Conservation (phyloP, 2,797 vertebrate genomes). For the Sebastes cheni region DNA sequence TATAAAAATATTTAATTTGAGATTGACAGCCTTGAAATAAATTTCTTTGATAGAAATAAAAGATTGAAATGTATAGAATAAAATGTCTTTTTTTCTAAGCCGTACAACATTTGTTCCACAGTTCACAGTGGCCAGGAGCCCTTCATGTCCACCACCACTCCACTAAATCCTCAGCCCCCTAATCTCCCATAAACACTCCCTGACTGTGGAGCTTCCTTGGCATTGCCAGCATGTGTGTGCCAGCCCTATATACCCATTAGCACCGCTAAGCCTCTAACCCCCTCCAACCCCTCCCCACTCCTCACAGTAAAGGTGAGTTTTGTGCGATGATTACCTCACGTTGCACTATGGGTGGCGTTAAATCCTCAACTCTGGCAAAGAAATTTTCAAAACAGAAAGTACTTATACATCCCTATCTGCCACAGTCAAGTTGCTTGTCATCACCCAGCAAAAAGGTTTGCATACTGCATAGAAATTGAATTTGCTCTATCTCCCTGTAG, state of each 20-base stretch:
- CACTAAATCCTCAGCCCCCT: constrained; percentile 63
- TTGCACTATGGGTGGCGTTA: constrained; percentile 35
- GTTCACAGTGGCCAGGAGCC: constrained; percentile 39
- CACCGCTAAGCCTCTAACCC: constrained; percentile 39
- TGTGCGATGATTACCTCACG: constrained; percentile 48
- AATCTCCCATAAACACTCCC: constrained; percentile 71
- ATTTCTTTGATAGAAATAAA: not conserved
- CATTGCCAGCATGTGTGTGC: constrained; percentile 48
- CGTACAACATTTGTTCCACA: constrained; percentile 21
- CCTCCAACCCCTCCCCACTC: not conserved
- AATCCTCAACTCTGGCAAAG: constrained; percentile 46
- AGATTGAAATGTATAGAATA: not conserved
- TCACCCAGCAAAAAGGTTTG: constrained; percentile 11
- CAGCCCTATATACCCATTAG: constrained; percentile 59
- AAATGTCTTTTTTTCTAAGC: not conserved
- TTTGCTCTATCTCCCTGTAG: constrained; percentile 4
- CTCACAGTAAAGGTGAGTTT: constrained; percentile 58
- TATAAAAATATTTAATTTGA: no score
- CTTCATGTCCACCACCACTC: constrained; percentile 58
- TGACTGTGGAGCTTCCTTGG: constrained; percentile 53
- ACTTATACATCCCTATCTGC: constrained; percentile 24
- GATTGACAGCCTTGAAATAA: no score
- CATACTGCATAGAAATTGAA: constrained; percentile 20
- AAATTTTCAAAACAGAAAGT: constrained; percentile 23
- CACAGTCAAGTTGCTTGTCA: constrained; percentile 6